Conservation (phyloP, 1,140 invertebrate species). For the Cardiocondyla obscurior region DNA sequence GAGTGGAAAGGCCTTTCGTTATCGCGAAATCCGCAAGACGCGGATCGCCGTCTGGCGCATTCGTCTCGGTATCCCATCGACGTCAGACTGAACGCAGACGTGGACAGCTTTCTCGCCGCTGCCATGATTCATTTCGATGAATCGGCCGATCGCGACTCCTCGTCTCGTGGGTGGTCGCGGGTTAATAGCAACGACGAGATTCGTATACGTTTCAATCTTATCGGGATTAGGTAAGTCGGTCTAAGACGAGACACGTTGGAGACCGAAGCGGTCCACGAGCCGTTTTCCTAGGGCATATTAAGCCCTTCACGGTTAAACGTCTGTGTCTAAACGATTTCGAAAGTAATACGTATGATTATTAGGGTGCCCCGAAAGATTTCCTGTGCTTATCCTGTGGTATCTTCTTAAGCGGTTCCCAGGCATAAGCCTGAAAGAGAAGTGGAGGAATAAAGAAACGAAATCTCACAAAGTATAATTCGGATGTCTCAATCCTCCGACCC, state of each 20-base stretch:
- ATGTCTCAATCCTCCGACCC: background rate
- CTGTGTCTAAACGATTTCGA: background rate
- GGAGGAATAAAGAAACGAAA: background rate
- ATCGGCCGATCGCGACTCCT: conserved; percentile 25
- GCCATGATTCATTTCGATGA: conserved; percentile 50
- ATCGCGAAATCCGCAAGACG: conserved; percentile 42
- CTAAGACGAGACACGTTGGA: background rate
- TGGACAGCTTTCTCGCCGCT: conserved; percentile 4
- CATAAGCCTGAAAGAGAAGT: conserved; percentile 1
- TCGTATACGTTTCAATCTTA: conserved; percentile 53
- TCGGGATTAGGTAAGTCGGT: conserved; percentile 46
- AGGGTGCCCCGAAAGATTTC: background rate
- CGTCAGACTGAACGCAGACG: conserved; percentile 6
- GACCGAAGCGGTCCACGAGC: background rate
- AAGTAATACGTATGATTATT: background rate
- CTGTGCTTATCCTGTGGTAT: background rate
- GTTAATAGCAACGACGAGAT: background rate
- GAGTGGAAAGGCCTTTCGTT: conserved; percentile 13
- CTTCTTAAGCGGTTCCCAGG: background rate
- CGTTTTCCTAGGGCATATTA: conserved; percentile 3
- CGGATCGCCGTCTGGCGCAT: background rate
- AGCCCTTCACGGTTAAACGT: conserved; percentile 11
- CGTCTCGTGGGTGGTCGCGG: conserved; percentile 58
- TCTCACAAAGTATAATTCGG: background rate
- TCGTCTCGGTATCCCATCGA: background rate